Base-by-base conservation (phyloP, 2,888 invertebrate genomes). In the Artemia sp. region DNA sequence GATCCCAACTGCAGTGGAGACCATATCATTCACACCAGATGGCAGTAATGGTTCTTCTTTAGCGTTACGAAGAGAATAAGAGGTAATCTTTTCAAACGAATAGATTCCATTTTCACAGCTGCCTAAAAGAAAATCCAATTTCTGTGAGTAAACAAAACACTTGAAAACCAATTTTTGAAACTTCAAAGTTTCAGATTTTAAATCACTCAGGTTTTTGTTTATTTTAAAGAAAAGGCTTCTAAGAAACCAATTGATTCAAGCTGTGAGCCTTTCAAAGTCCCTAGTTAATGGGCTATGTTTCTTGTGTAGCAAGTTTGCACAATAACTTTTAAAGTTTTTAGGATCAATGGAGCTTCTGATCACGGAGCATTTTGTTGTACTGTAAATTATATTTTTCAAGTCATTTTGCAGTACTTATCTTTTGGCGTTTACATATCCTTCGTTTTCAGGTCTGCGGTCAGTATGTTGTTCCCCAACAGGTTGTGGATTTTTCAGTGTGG, bases 31-130 rank as follows among this genome's bases (percentile, higher is more conserved):
- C 14, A n/a, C 14, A 38, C 52, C 19, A 14, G 70, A 69, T 69
- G 19, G 14, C 52, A 52, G 8, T 66, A 79, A 76, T 0, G 77
- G 75, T 51, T 77, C 77, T 72, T 78, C 77, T 67, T 77, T 76
- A 0, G 80, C 80, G 10, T 77, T 77, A 51, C 79, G 73, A 12
- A 80, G 75, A 53, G 78, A 77, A 73, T 77, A 77, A 4, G 79
- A 79, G 3, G 79, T 79, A 51, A 80, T 77, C 73, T 79, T 80
- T 73, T 80, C 80, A 73, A 78, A 80, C 7, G 79, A 79, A 73
- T 79, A 78, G 24, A 78, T 75, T 9, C 79, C 79, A 58, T 78
- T 78, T 67, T 79, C 78, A 74, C 79, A 80, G 73, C 77, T 76
- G 73, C 78, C 79, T 78, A 73, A 11, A 73, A 51, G 19, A 68